These are phyloP conservation scores for Daubentonia madagascariensis DNA, from an alignment of 2,113 vertebrate species.

Conservation along the genomic window DNA sequence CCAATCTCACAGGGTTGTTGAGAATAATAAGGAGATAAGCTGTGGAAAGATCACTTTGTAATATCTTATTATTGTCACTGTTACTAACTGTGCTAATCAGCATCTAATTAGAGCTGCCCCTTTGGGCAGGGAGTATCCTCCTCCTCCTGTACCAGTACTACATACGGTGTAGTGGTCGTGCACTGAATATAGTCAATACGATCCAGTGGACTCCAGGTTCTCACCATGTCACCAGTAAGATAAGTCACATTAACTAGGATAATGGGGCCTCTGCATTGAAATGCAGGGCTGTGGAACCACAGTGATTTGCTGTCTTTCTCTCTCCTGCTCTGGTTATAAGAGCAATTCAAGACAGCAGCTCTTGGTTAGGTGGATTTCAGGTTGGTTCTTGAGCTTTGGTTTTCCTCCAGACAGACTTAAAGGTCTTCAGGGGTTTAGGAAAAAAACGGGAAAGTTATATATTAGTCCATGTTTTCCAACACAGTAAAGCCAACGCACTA, in stretches of 20 bases:
- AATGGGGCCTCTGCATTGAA: not conserved
- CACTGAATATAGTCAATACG: too few relatives aligned
- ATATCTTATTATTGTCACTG: not conserved
- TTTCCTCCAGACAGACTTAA: not conserved
- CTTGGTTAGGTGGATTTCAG: not conserved
- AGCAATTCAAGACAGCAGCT: not conserved
- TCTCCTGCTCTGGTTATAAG: not conserved
- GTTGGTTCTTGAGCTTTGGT: not conserved
- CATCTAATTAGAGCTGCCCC: not conserved
- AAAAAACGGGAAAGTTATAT: not conserved
- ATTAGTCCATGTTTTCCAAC: not conserved
- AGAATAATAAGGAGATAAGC: not conserved
- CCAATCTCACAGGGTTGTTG: not conserved
- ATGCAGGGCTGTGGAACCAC: not conserved
- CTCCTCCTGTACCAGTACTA: not conserved
- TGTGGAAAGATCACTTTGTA: not conserved
- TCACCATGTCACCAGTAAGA: not conserved
- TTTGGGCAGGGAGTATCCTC: not conserved
- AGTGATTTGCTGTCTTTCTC: not conserved
- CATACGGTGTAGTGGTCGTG: not conserved
- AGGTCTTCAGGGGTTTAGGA: not conserved
- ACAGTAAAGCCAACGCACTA: not conserved
- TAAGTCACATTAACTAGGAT: too few relatives aligned
- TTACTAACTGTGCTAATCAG: not conserved
- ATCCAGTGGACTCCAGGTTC: not conserved